Evolutionary conservation across 2,113 vertebrate genomes (phyloP), one percentile per base, ranked within the genome.

Genomic region (Notarius quadriscutis): DNA sequence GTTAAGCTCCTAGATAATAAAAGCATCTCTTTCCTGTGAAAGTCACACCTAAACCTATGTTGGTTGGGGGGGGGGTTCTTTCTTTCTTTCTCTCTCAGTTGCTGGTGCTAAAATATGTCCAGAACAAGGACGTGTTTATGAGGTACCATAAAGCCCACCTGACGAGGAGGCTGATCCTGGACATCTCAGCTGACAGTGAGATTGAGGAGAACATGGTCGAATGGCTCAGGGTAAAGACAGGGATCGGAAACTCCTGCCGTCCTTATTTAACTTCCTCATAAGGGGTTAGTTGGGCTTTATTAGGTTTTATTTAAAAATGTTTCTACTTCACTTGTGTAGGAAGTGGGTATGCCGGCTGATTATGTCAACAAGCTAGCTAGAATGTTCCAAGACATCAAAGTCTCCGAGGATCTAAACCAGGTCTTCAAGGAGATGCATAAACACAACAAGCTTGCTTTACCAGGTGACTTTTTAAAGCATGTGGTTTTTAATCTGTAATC

Each of bases 161-260:
- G 92, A 99, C 98, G 22, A 95, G 98, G 17, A 96, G 98, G 57
- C 96, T 99, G 91, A 99, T 99, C 95, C 91, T 99, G 90, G 98
- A 99, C 95, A 99, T 99, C 92, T 99, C 98, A 14, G 98, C 98
- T 0, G 98, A 99, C 91, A 99, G 98, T 85, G 98, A 99, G 94
- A 99, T 99, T 62, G 98, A 99, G 93, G 98, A 99, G 94, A 99
- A 99, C 93, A 99, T 99, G 98, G 98, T 99, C 88, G 98, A 99
- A 90, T 99, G 98, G 98, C 96, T 99, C 92, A 96, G 98, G 96
- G 98, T 99, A 94, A 92, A 25, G 75, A 57, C n/a, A 25, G 9
- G 50, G 18, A 12, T 67, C 8, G 55, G 65, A 62, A 15, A 69
- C n/a, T 57, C 34, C 22, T 71, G 20, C n/a, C 57, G 10, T 80